Base-by-base conservation (phyloP, 2,888 invertebrate genomes). In the Dinocampus coccinellae region DNA sequence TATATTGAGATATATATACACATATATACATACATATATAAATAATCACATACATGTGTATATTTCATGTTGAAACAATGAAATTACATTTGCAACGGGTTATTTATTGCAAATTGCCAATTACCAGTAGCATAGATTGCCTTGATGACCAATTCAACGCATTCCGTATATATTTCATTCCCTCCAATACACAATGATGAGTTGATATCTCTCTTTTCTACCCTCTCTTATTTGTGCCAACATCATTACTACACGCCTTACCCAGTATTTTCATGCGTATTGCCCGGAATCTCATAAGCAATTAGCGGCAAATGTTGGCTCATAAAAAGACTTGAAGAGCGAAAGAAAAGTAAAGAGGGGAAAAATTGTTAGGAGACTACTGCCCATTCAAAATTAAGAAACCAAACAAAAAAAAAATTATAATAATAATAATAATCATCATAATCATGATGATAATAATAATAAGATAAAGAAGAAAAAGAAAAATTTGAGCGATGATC, bases 41-140 rank as follows among this genome's bases (percentile, higher is more conserved):
- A 22, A 47, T 47, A 64, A 16, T 33, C 34, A 10, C 1, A 1
- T 26, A 20, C 24, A 53, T 42, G 20, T 55, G 22, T 39, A 11
- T 29, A 42, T 20, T 64, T 58, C 24, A 80, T 79, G 78, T 80
- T 80, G 77, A 81, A 82, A 80, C 79, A 80, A 81, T 80, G 78
- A 81, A 82, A 82, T 82, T 80, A 81, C 77, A 81, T 78, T 73
- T 75, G 75, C 33, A 73, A 71, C 69, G 61, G 76, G 77, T 82
- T 81, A 79, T 81, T 82, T 81, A 82, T 81, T 79, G 80, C 80
- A 80, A 80, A 83, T 83, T 81, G 81, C 72, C 82, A 81, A 82
- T 83, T 82, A 82, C 78, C 74, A 76, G 76, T 73, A 73, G 36
- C 26, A 79, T 77, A 82, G 80, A 82, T 82, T 80, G 78, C 77